Evolutionary conservation across 1,140 invertebrate genomes (phyloP).

Genomic region (Elysia chlorotica): DNA sequence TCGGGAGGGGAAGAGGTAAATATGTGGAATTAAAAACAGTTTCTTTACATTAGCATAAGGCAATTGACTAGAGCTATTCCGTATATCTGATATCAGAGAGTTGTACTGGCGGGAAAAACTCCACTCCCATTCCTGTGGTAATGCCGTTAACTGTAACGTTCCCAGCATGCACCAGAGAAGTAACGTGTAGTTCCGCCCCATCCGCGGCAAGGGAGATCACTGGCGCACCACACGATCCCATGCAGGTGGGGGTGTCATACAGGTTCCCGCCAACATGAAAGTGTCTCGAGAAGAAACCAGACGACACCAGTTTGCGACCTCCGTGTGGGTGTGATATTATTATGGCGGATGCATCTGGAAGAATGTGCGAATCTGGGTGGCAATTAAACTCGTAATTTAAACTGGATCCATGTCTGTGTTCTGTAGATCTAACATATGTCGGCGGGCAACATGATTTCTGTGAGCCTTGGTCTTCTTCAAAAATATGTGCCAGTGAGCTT

Average conservation of each 20-base stretch:
- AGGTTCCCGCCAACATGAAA: not conserved
- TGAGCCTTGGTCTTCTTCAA: not conserved
- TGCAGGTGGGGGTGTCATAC: slow-evolving; percentile 17
- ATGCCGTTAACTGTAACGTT: not conserved
- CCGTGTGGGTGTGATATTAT: slow-evolving; percentile 15
- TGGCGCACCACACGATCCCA: slow-evolving; percentile 16
- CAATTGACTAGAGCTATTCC: too few species aligned
- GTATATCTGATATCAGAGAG: too few species aligned
- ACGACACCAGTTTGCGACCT: slow-evolving; percentile 8
- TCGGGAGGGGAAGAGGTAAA: too few species aligned
- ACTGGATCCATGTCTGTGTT: too few species aligned
- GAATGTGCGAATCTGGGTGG: too few species aligned
- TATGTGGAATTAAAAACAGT: too few species aligned
- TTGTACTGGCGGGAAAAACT: too few species aligned
- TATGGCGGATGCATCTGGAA: too few species aligned
- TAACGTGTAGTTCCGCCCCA: not conserved
- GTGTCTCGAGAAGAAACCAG: slow-evolving; percentile 1
- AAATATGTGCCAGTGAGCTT: not conserved
- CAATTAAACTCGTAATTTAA: too few species aligned
- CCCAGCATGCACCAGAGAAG: slow-evolving; percentile 1
- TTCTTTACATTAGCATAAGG: too few species aligned
- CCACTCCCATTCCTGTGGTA: not conserved
- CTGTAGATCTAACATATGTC: not conserved
- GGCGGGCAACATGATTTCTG: not conserved
- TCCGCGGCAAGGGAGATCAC: not conserved